phyloP scores from a whole-genome alignment of 2,797 vertebrate species.

The Chelmon rostratus region DNA sequence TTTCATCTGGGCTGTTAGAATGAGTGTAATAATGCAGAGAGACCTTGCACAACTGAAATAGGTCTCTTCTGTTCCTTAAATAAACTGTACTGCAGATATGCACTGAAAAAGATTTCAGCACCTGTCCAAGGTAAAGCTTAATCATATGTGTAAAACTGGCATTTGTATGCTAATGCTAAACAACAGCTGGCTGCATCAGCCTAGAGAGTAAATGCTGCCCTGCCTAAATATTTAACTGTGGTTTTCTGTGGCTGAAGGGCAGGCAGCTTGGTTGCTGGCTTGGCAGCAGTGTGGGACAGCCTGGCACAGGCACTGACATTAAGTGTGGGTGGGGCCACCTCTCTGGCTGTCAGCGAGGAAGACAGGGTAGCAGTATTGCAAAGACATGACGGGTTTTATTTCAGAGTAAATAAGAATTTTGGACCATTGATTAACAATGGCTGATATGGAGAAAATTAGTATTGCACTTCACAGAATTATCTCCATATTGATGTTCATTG shows the following conservation, averaged over 20 bases:
- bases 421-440: not conserved
- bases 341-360: constrained; percentile 42
- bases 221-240: constrained; percentile 63
- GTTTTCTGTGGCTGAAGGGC: constrained; percentile 62
- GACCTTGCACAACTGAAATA: constrained; percentile 20
- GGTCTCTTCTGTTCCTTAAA: constrained; percentile 7
- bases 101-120: constrained; percentile 8
- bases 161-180: constrained; percentile 51
- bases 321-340: constrained; percentile 52
- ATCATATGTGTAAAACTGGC: constrained; percentile 41
- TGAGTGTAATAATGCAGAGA: not conserved
- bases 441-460: not conserved
- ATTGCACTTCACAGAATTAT: not conserved
- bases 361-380: constrained; percentile 19
- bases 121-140: constrained; percentile 18
- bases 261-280: constrained; percentile 61
- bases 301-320: constrained; percentile 66
- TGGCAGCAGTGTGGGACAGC: constrained; percentile 56
- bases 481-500: not conserved
- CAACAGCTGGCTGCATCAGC: constrained; percentile 63
- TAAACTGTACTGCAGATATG: constrained; percentile 39
- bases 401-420: constrained; percentile 4
- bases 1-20: not conserved
- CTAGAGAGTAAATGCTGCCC: constrained; percentile 36
- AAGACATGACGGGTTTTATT: constrained; percentile 30